phyloP scores from a whole-genome alignment of 2,113 vertebrate species.

The Cranoglanis bouderius region DNA sequence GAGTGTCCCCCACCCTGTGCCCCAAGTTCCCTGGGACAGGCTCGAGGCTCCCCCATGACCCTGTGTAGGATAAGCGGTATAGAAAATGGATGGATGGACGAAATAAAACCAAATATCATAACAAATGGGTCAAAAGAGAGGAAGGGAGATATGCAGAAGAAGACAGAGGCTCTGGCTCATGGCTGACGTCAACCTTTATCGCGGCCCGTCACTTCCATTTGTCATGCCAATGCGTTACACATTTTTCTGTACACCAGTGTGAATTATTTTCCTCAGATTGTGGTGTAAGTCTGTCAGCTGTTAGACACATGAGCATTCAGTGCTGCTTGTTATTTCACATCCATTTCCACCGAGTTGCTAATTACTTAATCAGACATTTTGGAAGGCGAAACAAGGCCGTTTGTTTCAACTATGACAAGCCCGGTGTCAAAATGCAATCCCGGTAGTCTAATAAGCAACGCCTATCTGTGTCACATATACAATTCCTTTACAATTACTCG shows the following conservation, averaged over 20 bases:
- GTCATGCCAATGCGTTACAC: not conserved
- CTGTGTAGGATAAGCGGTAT: no score
- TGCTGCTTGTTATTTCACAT: slow-evolving; percentile 36
- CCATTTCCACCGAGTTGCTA: slow-evolving; percentile 42
- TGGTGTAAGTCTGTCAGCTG: slow-evolving; percentile 30
- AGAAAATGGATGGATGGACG: not conserved
- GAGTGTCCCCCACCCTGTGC: no score
- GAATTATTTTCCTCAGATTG: slow-evolving; percentile 36
- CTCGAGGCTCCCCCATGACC: no score
- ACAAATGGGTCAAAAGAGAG: not conserved
- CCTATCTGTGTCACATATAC: not conserved
- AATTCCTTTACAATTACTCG: slow-evolving; percentile 11
- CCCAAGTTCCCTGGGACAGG: no score
- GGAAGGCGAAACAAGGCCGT: not conserved
- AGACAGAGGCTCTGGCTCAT: not conserved
- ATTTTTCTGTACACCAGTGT: slow-evolving; percentile 32
- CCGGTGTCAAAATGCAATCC: not conserved
- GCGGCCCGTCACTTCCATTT: not conserved
- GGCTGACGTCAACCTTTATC: not conserved
- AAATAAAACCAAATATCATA: not conserved
- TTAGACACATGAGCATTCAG: not conserved
- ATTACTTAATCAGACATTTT: slow-evolving; percentile 41
- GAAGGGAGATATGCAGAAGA: not conserved
- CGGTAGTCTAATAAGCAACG: not conserved
- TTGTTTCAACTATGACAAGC: not conserved